A percentile compares a stretch with the other conserved stretches of the same genome.
These are phyloP conservation scores for Aphaenogaster ashmeadi DNA, from an alignment of 1,140 invertebrate species.

Conservation along the genomic window DNA sequence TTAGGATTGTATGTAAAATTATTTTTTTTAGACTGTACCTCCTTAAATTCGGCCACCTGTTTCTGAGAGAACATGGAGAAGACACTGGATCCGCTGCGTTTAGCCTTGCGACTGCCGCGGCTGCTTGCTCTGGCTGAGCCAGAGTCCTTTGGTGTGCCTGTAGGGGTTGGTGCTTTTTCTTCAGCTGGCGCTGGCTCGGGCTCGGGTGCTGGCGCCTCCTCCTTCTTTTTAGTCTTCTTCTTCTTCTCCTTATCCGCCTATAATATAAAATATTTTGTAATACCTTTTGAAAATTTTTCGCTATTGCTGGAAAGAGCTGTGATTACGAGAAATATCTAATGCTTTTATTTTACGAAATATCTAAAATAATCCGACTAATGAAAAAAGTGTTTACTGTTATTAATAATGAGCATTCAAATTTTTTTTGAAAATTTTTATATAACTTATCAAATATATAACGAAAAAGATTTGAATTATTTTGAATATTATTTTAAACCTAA, in stretches of 20 bases:
- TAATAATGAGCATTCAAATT: background rate
- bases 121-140: constrained; percentile 94
- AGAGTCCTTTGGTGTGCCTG: constrained; percentile 86
- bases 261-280: constrained; percentile 53
- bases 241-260: constrained; percentile 90
- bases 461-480: background rate
- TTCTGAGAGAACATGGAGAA: constrained; percentile 98
- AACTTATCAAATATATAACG: background rate
- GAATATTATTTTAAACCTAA: background rate
- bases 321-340: background rate
- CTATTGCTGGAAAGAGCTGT: background rate
- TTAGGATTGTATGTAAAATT: background rate
- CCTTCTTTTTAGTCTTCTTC: constrained; percentile 89
- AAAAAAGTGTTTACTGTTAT: background rate
- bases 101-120: constrained; percentile 92
- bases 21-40: constrained; percentile 88
- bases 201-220: constrained; percentile 86
- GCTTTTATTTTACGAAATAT: background rate
- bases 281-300: background rate
- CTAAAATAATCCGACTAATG: background rate
- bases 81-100: constrained; percentile 96
- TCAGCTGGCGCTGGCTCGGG: constrained; percentile 85
- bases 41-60: constrained; percentile 98
- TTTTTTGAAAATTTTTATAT: background rate
- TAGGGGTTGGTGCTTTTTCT: constrained; percentile 85